Percentiles rank a stretch among this genome's conserved stretches.
Conservation (phyloP, 1,140 invertebrate genomes). For the Ptiloglossa arizonensis region DNA sequence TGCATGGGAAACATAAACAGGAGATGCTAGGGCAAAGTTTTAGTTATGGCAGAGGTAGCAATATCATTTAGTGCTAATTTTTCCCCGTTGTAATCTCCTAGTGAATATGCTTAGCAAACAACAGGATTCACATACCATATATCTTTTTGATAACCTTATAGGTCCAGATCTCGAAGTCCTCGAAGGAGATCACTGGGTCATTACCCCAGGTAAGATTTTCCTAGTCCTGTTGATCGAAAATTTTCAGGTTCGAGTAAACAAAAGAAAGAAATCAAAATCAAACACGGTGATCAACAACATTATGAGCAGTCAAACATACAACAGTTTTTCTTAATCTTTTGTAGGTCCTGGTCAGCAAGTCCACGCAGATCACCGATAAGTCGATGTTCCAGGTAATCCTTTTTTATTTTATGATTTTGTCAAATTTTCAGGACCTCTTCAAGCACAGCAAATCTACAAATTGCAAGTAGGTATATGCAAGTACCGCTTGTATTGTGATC, state of each 20-base stretch:
- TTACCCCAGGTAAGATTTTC: constrained; percentile 75
- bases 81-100: constrained; percentile 38
- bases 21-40: constrained; percentile 40
- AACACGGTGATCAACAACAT: constrained; percentile 40
- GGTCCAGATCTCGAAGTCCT: constrained; percentile 74
- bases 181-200: constrained; percentile 69
- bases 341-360: constrained; percentile 76
- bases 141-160: constrained; percentile 74
- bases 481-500: constrained; percentile 67
- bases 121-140: constrained; percentile 67
- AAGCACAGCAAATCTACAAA: constrained; percentile 53
- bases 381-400: constrained; percentile 74
- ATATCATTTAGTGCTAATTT: constrained; percentile 43
- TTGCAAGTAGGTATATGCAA: constrained; percentile 73
- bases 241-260: constrained; percentile 73
- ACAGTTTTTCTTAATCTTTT: constrained; percentile 74
- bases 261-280: constrained; percentile 60
- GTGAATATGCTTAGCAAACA: constrained; percentile 57
- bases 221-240: constrained; percentile 34
- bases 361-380: constrained; percentile 64
- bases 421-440: constrained; percentile 71
- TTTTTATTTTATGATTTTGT: constrained; percentile 47
- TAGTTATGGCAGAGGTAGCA: constrained; percentile 26
- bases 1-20: constrained; percentile 46
- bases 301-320: constrained; percentile 63